phyloP scores from a whole-genome alignment of 2,888 invertebrate genomes.

The Microdon myrmicae region DNA sequence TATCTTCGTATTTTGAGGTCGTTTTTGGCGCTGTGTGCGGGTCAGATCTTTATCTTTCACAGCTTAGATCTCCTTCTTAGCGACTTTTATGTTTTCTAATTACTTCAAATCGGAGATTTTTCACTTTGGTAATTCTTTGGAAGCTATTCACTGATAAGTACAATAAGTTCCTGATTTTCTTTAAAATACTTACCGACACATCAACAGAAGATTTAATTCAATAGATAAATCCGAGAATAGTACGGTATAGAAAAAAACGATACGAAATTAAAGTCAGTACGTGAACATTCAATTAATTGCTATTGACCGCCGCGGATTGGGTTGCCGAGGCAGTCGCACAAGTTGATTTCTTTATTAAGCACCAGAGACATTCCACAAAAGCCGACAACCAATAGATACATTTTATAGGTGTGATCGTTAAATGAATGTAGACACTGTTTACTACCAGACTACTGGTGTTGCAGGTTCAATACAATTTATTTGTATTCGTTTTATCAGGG shows the following conservation, averaged over 20 bases:
- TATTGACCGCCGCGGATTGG: constrained; percentile 31
- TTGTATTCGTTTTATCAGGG: no score
- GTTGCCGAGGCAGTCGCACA: constrained; percentile 31
- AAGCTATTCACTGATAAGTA: no score
- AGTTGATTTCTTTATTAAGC: constrained; percentile 25
- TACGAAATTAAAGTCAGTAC: no score
- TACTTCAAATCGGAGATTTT: no score
- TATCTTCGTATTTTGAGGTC: no score
- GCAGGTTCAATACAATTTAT: no score
- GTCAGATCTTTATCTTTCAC: no score
- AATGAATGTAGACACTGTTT: constrained; percentile 4
- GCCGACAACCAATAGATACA: constrained; percentile 5
- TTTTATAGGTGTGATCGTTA: constrained; percentile 20
- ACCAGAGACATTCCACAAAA: constrained; percentile 8
- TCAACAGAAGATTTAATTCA: constrained; percentile 13
- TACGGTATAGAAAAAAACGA: constrained; percentile 6
- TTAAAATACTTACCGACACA: constrained; percentile 17
- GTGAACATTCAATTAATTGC: constrained; percentile 30
- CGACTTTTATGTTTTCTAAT: no score
- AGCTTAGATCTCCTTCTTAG: no score
- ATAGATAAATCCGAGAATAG: constrained; percentile 5
- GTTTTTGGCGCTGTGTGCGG: no score
- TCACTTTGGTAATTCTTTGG: no score
- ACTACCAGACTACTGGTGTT: constrained; percentile 23
- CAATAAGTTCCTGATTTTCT: constrained; percentile 25